Evolutionary conservation across 2,888 invertebrate genomes (phyloP).

Genomic region (Sinopyrophorus schimmeli): DNA sequence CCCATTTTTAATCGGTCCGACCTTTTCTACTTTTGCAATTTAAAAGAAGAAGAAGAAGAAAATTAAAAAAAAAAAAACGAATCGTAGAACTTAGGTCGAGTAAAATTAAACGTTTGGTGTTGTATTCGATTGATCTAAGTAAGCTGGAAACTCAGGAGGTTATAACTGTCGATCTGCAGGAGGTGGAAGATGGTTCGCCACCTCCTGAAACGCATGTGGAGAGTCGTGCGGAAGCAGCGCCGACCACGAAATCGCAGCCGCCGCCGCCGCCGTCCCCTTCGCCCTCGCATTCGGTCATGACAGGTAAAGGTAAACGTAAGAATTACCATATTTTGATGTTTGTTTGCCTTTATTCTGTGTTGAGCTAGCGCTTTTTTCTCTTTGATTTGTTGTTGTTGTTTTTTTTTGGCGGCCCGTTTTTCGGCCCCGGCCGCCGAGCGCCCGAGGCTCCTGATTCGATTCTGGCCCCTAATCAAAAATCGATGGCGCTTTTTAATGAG

Average conservation of each 20-base stretch:
- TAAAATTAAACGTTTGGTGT: background rate
- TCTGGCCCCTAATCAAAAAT: no score
- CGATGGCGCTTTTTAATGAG: no score
- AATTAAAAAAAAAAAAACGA: no score
- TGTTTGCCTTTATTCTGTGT: slow-evolving; percentile 12
- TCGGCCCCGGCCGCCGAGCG: no score
- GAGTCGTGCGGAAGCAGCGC: slow-evolving; percentile 40
- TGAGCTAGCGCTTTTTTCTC: no score
- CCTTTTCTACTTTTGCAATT: no score
- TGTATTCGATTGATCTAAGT: no score
- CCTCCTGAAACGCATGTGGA: slow-evolving; percentile 44
- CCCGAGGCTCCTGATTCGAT: no score
- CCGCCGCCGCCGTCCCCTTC: slow-evolving; percentile 48
- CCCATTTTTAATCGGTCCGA: no score
- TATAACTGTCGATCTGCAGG: slow-evolving; percentile 53
- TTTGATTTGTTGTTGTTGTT: no score
- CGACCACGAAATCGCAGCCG: slow-evolving; percentile 40
- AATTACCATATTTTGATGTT: slow-evolving; percentile 15
- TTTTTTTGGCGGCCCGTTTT: no score
- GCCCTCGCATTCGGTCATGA: slow-evolving; percentile 54
- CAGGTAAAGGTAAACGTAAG: slow-evolving; percentile 49
- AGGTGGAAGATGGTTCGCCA: slow-evolving; percentile 51
- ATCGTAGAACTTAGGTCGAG: background rate
- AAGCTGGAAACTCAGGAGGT: slow-evolving; percentile 54
- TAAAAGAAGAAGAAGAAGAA: no score